These are phyloP conservation scores for Ditula angustiorana DNA, from an alignment of 2,888 invertebrate genomes.

Conservation along the genomic window DNA sequence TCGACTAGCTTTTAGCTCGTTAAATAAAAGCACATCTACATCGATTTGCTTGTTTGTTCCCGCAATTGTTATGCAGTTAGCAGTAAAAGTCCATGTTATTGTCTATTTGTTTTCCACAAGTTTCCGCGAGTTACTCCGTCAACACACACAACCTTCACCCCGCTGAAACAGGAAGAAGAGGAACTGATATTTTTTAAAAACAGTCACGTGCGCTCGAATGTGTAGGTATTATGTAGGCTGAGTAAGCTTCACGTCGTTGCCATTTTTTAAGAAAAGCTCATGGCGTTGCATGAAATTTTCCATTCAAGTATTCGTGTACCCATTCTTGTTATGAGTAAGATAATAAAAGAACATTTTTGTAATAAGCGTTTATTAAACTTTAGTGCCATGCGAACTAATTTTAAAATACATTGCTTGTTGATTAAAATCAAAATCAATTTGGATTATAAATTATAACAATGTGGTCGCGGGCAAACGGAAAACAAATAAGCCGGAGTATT, in stretches of 20 bases:
- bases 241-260: constrained; percentile 4
- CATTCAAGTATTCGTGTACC: not conserved
- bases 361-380: too few relatives aligned
- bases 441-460: not conserved
- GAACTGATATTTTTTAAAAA: constrained; percentile 10
- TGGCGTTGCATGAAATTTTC: not conserved
- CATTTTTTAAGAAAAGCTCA: constrained; percentile 11
- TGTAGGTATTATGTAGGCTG: constrained; percentile 19
- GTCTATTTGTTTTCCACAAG: not conserved
- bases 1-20: too few relatives aligned
- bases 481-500: not conserved
- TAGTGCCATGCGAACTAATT: too few relatives aligned
- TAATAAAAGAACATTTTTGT: not conserved
- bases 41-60: not conserved
- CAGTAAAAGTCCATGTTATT: not conserved
- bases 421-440: not conserved
- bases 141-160: not conserved
- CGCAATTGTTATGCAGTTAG: not conserved
- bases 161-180: not conserved
- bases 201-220: constrained; percentile 21
- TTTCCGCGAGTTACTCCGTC: too few relatives aligned
- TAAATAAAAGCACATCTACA: too few relatives aligned
- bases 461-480: not conserved
- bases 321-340: not conserved
- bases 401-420: not conserved